phyloP scores from a whole-genome alignment of 2,888 invertebrate genomes.

The Athalia rosae region DNA sequence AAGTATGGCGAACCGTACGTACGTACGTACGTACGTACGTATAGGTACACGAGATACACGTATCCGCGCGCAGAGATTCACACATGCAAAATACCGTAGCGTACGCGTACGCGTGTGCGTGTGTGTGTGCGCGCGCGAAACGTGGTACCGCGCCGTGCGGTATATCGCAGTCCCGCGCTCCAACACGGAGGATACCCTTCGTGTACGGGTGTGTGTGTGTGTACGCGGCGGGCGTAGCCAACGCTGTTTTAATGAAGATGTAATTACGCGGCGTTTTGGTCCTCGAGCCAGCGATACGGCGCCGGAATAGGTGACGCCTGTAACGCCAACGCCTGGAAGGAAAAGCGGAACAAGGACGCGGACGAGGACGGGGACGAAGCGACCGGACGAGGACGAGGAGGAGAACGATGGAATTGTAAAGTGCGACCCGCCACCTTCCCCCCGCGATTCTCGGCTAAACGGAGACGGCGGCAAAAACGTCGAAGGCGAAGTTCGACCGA shows the following conservation, averaged over 20 bases:
- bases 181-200: slow-evolving; percentile 11
- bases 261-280: slow-evolving; percentile 70
- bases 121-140: too few species aligned
- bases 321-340: slow-evolving; percentile 10
- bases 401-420: neutral
- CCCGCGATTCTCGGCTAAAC: neutral
- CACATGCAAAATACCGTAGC: neutral
- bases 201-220: slow-evolving; percentile 15
- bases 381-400: slow-evolving; percentile 16
- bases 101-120: too few species aligned
- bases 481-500: neutral
- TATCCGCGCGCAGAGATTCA: neutral
- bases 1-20: slow-evolving; percentile 27
- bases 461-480: neutral
- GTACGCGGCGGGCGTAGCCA: slow-evolving; percentile 48
- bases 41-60: neutral
- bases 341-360: slow-evolving; percentile 43
- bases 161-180: slow-evolving; percentile 13
- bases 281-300: slow-evolving; percentile 64
- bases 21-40: neutral
- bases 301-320: neutral
- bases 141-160: too few species aligned
- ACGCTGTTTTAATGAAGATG: slow-evolving; percentile 72
- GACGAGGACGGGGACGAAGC: slow-evolving; percentile 14
- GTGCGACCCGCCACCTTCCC: neutral